Conservation (phyloP, 2,113 vertebrate genomes). For the Apodemus sylvaticus region DNA sequence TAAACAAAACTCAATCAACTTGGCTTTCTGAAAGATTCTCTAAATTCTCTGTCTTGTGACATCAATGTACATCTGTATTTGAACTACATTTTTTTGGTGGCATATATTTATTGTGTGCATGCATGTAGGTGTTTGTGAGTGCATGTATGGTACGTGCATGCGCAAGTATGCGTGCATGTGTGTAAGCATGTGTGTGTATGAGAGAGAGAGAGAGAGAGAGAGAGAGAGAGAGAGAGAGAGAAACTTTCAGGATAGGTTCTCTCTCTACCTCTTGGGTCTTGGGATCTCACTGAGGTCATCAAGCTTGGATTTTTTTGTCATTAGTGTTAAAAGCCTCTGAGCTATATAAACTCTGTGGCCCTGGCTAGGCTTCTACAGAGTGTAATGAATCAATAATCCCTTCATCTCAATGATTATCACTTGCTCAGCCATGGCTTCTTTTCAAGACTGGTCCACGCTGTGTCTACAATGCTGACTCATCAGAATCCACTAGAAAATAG, state of each 20-base stretch:
- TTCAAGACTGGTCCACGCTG: background rate
- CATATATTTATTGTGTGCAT: background rate
- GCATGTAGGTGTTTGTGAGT: background rate
- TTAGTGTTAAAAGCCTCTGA: background rate
- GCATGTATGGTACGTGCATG: too few species aligned
- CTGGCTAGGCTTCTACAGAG: background rate
- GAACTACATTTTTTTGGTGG: background rate
- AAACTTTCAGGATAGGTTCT: background rate
- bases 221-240: too few species aligned
- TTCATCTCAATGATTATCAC: background rate
- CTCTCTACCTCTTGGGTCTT: background rate
- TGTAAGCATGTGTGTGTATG: too few species aligned
- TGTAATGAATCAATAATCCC: background rate
- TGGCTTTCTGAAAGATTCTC: background rate
- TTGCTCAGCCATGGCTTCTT: background rate
- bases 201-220: background rate
- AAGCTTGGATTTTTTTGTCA: background rate
- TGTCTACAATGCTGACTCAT: accelerated
- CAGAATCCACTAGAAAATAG: too few species aligned
- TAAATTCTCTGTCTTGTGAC: background rate
- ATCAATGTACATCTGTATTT: background rate
- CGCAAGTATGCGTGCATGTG: background rate
- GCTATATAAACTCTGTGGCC: background rate
- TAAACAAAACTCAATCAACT: background rate
- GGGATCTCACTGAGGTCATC: background rate